Evolutionary conservation across 2,113 vertebrate genomes (phyloP), one percentile per base, ranked within the genome.

Genomic region (Oceanodroma tethys): DNA sequence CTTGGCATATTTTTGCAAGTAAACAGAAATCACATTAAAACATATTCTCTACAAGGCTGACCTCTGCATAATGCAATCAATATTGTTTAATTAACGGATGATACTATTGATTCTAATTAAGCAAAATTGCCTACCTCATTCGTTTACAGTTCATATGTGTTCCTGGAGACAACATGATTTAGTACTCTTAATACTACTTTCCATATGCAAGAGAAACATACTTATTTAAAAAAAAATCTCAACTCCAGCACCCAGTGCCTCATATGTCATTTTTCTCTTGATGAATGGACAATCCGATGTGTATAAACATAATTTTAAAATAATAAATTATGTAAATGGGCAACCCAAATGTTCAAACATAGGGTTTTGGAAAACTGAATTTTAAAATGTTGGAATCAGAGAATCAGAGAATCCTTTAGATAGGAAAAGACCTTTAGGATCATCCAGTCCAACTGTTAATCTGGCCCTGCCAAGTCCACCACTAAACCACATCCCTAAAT

Each of bases 81-180:
- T 98, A 98, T 95, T 95, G 94, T 98, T 98, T 98, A 98, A 98
- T 98, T 98, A 98, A 97, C 98, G 90, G 95, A 98, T 98, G 97
- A 98, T 95, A 94, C n/a, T 97, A 98, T 98, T 98, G 98, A 98
- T 98, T 98, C 93, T 96, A 97, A 97, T 98, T 97, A 98, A 95
- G 72, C 85, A 96, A 98, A 98, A 97, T 95, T 97, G 96, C 96
- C 97, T 98, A 94, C 88, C 91, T 98, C 97, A 97, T 98, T 98
- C 89, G 3, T 97, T 97, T 98, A 82, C 66, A 96, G 96, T 98
- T 98, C 95, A 96, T 97, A 93, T 96, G 52, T 97, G 93, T 91
- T 98, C 30, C 55, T 67, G 90, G 67, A 95, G 95, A 95, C 91
- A 97, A 93, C 36, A 95, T 95, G 96, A 98, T 98, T 97, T 98